Evolutionary conservation across 2,888 invertebrate species (phyloP), one percentile per base, ranked within the genome.

Genomic region (Podotricha telesiphe): DNA sequence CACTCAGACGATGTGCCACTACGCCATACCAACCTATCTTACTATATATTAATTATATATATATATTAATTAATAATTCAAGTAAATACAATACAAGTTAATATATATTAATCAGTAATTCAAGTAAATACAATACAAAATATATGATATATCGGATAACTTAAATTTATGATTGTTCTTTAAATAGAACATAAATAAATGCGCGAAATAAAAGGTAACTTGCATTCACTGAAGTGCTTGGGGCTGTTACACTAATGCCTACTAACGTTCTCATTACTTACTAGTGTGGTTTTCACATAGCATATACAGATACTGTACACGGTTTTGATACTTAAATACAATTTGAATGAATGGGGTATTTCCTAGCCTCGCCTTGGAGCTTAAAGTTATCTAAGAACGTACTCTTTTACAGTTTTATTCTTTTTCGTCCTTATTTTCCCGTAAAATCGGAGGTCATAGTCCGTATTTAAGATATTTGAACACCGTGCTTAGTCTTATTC

Each of bases 261-360:
- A 28, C 34, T 48, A 48, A 48, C 47, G 48, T 19, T 62, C 62
- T 62, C 34, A 62, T 62, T 62, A 62, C 62, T 62, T 37, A 62
- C 62, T 19, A 34, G 7, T 11, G 47, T 47, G 42, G 53, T 53
- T 34, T 53, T 53, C 51, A 53, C 34, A 53, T 53, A 17, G 22
- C 28, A 51, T 15, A n/a, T 59, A 37, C 28, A 5, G 2, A 20
- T 42, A 22, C 20, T 42, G n/a, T 8, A 7, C 58, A n/a, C 42
- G 58, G 10, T 59, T 59, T 42, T 59, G 42, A 22, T 59, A 59
- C 42, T 59, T 42, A 42, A 22, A 59, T 59, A 45, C 42, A 15
- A 22, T 45, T 42, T 45, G 58, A 10, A 42, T 59, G 42, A 59
- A 45, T 45, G 22, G 15, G 11, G 8, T 8, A 40, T 13, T 3